Evolutionary conservation across 2,888 invertebrate genomes (phyloP), one percentile per base, ranked within the genome.

Genomic region (Lepidonotus clava): DNA sequence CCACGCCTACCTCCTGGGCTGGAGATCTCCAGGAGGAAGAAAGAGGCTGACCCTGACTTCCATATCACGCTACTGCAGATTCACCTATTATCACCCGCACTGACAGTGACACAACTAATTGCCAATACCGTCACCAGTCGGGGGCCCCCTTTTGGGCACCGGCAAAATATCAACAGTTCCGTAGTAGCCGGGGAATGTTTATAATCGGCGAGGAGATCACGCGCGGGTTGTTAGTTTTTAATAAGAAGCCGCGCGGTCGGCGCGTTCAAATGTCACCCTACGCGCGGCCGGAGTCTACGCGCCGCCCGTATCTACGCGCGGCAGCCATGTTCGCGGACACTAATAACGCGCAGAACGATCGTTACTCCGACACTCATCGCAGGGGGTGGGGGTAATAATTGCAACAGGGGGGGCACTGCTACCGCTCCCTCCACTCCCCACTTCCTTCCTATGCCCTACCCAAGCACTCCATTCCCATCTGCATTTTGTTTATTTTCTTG

Each of bases 251-350:
- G 28, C 36, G n/a, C 21, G 1, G 38, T 34, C 28, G 5, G 11
- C 71, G 24, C 71, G 8, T 34, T 71, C 36, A 71, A 71, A 71
- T 71, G 71, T 71, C 71, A 71, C 36, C 14, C 4, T 38, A 71
- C 4, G 21, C 71, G 11, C 8, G 36, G 18, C 14, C 36, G 14
- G 21, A 38, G 66, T 66, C 14, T n/a, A n/a, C n/a, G 2, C 66
- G 8, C 46, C 18, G 8, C 8, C 46, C 46, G 46, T 66, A 66
- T 66, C 66, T 66, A 4, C 8, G 28, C 1, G 28, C 11, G 4
- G 66, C 66, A 66, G 66, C 66, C 66, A 24, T 66, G 66, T 66
- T 66, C 11, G 66, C 4, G 14, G 28, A 2, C n/a, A 24, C 66
- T 66, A 66, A 66, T 66, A 66, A 66, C 66, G 66, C n/a, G 28